These are phyloP conservation scores for Pseudolaguvia tuberculata DNA, from an alignment of 2,113 vertebrate genomes.

Conservation along the genomic window DNA sequence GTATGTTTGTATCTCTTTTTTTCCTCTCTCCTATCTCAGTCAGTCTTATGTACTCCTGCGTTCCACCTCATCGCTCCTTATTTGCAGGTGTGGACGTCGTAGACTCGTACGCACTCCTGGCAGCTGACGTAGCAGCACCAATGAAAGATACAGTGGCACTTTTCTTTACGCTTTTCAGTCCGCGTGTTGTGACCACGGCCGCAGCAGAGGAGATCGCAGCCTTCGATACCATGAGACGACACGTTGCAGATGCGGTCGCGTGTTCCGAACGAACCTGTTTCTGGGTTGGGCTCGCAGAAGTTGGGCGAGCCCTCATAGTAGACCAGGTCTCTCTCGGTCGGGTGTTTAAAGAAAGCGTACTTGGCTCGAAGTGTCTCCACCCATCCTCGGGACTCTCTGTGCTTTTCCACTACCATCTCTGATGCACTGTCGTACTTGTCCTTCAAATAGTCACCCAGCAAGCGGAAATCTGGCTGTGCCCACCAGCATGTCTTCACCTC, in stretches of 20 bases:
- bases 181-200: conserved; percentile 95
- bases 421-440: conserved; percentile 98
- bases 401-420: conserved; percentile 98
- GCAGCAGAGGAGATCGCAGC: conserved; percentile 95
- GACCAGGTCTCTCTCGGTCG: conserved; percentile 91
- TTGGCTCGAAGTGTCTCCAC: conserved; percentile 95
- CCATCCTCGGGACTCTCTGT: conserved; percentile 92
- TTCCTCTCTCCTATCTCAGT: conserved; percentile 27
- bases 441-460: conserved; percentile 93
- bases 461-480: conserved; percentile 94
- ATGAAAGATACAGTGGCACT: conserved; percentile 98
- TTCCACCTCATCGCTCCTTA: conserved; percentile 56
- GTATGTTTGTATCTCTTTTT: conserved; percentile 27
- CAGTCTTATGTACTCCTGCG: conserved; percentile 12
- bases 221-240: conserved; percentile 95
- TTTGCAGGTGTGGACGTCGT: conserved; percentile 97
- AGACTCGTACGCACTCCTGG: conserved; percentile 90
- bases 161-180: conserved; percentile 97
- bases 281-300: conserved; percentile 94
- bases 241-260: conserved; percentile 92
- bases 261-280: conserved; percentile 95
- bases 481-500: conserved; percentile 99
- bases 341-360: conserved; percentile 94
- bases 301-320: conserved; percentile 98
- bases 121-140: conserved; percentile 99